These are phyloP conservation scores for Tuta absoluta DNA, from an alignment of 2,888 invertebrate species.

Conservation along the genomic window DNA sequence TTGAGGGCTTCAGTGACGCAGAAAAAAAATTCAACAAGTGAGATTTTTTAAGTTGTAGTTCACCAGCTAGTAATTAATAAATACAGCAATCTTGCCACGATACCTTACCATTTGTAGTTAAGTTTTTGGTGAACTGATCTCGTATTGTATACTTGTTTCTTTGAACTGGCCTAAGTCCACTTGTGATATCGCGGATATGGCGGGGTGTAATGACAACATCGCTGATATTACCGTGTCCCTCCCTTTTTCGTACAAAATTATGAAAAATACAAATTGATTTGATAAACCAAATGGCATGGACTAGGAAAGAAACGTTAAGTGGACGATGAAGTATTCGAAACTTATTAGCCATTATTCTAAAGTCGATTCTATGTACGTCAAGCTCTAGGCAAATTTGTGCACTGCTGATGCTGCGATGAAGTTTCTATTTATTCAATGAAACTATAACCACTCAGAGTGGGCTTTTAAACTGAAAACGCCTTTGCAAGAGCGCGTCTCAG, in stretches of 20 bases:
- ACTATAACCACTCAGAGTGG: too few species aligned
- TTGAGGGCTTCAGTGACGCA: constrained; percentile 23
- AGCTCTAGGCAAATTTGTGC: constrained; percentile 9
- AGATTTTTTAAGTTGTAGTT: background rate
- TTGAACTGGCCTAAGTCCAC: constrained; percentile 33
- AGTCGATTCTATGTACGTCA: constrained; percentile 13
- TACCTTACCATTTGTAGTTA: constrained; percentile 35
- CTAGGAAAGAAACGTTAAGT: constrained; percentile 34
- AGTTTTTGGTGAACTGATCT: constrained; percentile 37
- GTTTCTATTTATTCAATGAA: too few species aligned
- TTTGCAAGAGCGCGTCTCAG: too few species aligned
- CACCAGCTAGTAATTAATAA: constrained; percentile 28
- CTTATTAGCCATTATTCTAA: constrained; percentile 35
- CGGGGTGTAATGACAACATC: constrained; percentile 36
- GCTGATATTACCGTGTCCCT: constrained; percentile 27
- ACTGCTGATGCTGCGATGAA: too few species aligned
- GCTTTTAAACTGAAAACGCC: too few species aligned
- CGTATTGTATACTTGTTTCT: constrained; percentile 36
- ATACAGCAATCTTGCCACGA: constrained; percentile 39
- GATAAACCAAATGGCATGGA: constrained; percentile 32
- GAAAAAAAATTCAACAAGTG: constrained; percentile 20
- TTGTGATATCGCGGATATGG: constrained; percentile 34
- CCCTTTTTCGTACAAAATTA: constrained; percentile 31
- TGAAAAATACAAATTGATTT: constrained; percentile 33
- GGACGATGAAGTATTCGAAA: constrained; percentile 37